Conservation (phyloP, 2,113 vertebrate species). For the Kryptolebias marmoratus region DNA sequence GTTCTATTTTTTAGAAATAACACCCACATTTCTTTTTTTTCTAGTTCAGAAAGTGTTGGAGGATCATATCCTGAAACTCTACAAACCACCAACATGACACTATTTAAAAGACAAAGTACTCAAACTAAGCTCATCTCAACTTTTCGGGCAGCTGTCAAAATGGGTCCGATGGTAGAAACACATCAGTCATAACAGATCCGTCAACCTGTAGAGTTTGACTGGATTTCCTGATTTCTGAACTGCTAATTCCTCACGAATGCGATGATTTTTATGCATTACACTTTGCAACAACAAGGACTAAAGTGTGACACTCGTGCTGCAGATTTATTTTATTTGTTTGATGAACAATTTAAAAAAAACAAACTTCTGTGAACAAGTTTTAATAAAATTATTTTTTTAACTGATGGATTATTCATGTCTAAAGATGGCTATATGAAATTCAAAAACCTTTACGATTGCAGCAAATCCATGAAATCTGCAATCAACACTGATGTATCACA, state of each 20-base stretch:
- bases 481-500: conserved; percentile 4
- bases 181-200: not conserved
- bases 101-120: not conserved
- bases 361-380: conserved; percentile 25
- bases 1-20: too few species aligned
- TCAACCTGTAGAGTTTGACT: conserved; percentile 20
- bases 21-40: conserved; percentile 14
- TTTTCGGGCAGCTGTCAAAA: not conserved
- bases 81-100: conserved; percentile 64
- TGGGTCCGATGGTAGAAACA: not conserved
- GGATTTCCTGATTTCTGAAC: conserved; percentile 1
- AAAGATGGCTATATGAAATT: conserved; percentile 33
- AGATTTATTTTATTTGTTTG: conserved; percentile 38
- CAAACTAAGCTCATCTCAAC: conserved; percentile 5
- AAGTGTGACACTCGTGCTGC: conserved; percentile 17
- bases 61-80: conserved; percentile 85
- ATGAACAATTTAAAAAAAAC: conserved; percentile 12
- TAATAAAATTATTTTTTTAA: conserved; percentile 60
- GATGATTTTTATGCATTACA: not conserved
- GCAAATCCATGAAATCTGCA: not conserved
- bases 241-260: conserved; percentile 41
- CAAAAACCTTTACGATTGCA: not conserved
- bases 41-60: conserved; percentile 89
- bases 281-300: conserved; percentile 21
- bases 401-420: conserved; percentile 16